Percentiles rank a stretch among this genome's conserved stretches.
phyloP scores from a whole-genome alignment of 2,113 vertebrate genomes.

The Motacilla tschutschensis region DNA sequence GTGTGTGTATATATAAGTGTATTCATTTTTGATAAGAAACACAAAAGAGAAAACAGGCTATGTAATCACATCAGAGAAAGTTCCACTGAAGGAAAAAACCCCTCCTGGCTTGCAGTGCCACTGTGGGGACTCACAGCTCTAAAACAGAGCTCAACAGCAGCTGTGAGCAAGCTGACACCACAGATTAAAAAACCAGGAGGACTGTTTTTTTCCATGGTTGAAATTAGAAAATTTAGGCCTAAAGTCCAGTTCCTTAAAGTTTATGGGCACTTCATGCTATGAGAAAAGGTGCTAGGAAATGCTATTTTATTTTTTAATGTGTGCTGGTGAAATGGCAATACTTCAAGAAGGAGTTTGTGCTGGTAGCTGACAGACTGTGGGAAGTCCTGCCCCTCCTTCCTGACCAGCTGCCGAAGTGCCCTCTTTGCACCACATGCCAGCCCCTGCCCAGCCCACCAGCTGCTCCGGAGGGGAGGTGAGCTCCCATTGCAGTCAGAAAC shows the following conservation, averaged over 20 bases:
- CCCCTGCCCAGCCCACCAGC: accelerated
- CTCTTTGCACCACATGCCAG: accelerated
- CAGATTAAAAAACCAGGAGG: background rate
- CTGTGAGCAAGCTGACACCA: background rate
- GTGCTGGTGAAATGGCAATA: background rate
- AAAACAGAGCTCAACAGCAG: background rate
- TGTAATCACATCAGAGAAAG: background rate
- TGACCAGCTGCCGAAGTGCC: accelerated
- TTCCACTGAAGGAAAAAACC: background rate
- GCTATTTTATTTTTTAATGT: background rate
- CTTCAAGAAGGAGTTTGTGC: background rate
- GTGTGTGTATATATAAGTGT: background rate
- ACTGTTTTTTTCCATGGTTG: background rate
- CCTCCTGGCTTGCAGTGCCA: background rate
- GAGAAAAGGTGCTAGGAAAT: background rate
- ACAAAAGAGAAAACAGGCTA: background rate
- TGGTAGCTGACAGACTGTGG: background rate
- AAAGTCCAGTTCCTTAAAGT: background rate
- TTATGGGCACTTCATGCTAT: background rate
- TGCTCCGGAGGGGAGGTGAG: too few species aligned
- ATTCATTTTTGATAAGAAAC: background rate
- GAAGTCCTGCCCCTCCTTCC: background rate
- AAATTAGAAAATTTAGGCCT: background rate
- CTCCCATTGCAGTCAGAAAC: background rate
- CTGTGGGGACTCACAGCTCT: background rate